phyloP scores from a whole-genome alignment of 2,113 vertebrate species.

The Psephotus haematonotus region DNA sequence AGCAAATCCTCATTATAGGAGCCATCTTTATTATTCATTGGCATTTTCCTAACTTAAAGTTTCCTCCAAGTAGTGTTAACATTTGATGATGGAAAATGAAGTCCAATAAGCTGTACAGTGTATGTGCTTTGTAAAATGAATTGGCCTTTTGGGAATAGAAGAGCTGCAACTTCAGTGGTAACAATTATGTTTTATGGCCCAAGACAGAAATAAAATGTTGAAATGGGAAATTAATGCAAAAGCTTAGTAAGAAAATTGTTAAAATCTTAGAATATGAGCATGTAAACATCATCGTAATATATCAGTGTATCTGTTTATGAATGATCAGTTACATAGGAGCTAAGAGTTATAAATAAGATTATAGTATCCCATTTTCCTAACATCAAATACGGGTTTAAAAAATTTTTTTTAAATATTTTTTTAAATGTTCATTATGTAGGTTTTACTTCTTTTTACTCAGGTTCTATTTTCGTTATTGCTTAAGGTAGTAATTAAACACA shows the following conservation, averaged over 20 bases:
- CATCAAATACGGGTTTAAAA: neutral
- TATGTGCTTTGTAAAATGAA: conserved; percentile 27
- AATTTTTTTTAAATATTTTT: neutral
- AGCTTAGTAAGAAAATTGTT: neutral
- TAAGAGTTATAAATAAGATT: neutral
- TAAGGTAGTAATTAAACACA: neutral
- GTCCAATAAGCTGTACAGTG: neutral
- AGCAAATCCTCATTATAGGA: conserved; percentile 11
- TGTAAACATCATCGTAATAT: neutral
- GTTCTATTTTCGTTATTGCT: neutral
- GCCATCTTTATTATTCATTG: conserved; percentile 36
- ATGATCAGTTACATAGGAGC: neutral
- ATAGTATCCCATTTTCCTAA: neutral
- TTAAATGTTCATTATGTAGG: neutral
- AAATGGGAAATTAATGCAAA: conserved; percentile 58
- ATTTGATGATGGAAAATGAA: conserved; percentile 48
- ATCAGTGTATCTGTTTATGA: neutral
- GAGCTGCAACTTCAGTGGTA: conserved; percentile 20
- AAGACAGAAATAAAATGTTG: conserved; percentile 46
- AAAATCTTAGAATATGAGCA: neutral
- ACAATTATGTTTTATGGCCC: conserved; percentile 56
- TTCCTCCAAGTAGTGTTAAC: conserved; percentile 48
- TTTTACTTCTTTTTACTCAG: neutral
- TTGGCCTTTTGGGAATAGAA: neutral
- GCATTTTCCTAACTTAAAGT: conserved; percentile 39